Evolutionary conservation across 2,113 vertebrate species (phyloP), one percentile per base, ranked within the genome.

Genomic region (Anarrhichthys ocellatus): DNA sequence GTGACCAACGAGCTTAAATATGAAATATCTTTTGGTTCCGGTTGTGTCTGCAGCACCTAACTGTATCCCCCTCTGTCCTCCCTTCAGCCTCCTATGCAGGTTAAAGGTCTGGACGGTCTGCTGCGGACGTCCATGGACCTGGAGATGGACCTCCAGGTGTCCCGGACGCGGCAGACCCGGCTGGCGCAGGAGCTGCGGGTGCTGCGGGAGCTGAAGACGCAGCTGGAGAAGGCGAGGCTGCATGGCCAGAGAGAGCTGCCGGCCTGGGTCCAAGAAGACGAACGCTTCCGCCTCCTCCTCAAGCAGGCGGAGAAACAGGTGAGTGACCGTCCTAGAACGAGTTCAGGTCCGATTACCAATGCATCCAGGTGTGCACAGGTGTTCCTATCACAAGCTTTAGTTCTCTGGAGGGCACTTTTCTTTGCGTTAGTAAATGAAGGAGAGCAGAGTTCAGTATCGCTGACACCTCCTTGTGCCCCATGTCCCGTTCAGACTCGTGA

Each of bases 101-200:
- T 85, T 0, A 94, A 91, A 76, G 95, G 96, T 62, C 67, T 96
- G 1, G 98, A 99, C 58, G 96, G 97, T 8, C 92, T 98, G 2
- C 95, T 98, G 76, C 95, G 96, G 88, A 99, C 98, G 8, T 96
- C 97, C 0, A 93, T 99, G 81, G 98, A 99, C 91, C 94, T 99
- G 52, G 98, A 99, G 90, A 72, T 99, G 87, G 98, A 99, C 93
- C 93, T 99, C 89, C 98, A 99, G 91, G 97, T 97, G 38, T 97
- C 96, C 0, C 96, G 97, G 88, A 99, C 97, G 0, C 96, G 97
- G 82, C 97, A 98, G 11, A 94, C 93, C 86, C 96, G 97, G 27
- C 94, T 99, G 89, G 87, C 92, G 0, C 96, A 98, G 94, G 98
- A 99, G 91, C 96, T 99, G 81, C 95, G 87, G 0, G 95, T 96